Evolutionary conservation across 1,140 invertebrate species (phyloP).

Genomic region (Bicyclus anynana): DNA sequence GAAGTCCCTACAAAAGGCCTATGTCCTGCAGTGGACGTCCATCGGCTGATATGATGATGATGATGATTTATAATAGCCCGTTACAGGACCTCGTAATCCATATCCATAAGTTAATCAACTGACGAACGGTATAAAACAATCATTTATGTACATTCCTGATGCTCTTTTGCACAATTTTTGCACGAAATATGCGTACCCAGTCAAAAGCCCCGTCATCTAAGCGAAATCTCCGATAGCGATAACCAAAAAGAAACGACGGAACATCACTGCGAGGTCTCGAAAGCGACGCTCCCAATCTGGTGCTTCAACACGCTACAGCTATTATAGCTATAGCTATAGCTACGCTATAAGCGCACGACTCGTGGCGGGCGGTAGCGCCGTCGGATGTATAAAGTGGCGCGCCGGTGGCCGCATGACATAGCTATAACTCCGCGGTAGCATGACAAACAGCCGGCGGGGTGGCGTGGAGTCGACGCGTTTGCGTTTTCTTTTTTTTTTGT

Average conservation of each 20-base stretch:
- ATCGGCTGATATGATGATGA: no score
- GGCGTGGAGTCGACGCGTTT: slow-evolving; percentile 27
- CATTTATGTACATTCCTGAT: no score
- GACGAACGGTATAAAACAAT: no score
- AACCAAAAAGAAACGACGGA: neutral
- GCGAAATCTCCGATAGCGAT: neutral
- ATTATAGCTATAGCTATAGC: slow-evolving; percentile 30
- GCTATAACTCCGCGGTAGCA: slow-evolving; percentile 67
- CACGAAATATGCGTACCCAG: no score
- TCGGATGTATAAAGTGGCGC: slow-evolving; percentile 73
- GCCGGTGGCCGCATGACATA: slow-evolving; percentile 70
- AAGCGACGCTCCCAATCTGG: slow-evolving; percentile 29
- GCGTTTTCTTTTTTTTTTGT: slow-evolving; percentile 28
- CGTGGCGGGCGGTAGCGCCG: slow-evolving; percentile 62
- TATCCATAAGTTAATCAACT: no score
- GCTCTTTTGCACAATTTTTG: no score
- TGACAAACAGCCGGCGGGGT: slow-evolving; percentile 58
- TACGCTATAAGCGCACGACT: slow-evolving; percentile 33
- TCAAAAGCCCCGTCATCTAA: neutral
- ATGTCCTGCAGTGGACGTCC: no score
- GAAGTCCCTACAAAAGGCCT: no score
- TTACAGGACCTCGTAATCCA: no score
- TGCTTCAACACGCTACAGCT: slow-evolving; percentile 13
- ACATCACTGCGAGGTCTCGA: slow-evolving; percentile 23
- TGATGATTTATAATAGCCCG: no score